Conservation (phyloP, 2,797 vertebrate genomes). For the Sciurus vulgaris region DNA sequence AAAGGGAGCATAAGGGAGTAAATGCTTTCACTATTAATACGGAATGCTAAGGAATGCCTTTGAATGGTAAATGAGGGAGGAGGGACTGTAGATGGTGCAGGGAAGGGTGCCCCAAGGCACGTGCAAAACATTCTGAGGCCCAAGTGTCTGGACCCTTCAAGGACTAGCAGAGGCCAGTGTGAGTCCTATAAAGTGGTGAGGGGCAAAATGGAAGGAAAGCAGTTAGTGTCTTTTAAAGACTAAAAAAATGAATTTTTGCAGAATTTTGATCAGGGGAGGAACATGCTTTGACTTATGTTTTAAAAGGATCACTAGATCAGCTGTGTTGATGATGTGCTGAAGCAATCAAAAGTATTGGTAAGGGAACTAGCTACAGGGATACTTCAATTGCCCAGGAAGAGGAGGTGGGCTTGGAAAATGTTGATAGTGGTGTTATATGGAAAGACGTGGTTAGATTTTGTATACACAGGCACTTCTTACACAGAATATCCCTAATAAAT, state of each 20-base stretch:
- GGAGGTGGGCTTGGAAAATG: background rate
- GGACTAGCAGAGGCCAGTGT: background rate
- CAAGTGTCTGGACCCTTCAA: background rate
- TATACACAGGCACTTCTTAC: background rate
- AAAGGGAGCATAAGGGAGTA: background rate
- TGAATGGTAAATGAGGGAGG: background rate
- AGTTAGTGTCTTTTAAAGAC: background rate
- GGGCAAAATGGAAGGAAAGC: background rate
- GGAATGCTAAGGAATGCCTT: background rate
- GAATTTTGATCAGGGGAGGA: background rate
- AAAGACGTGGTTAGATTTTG: slow-evolving; percentile 19
- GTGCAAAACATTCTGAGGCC: background rate
- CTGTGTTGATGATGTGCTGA: background rate
- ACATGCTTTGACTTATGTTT: background rate
- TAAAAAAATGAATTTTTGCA: slow-evolving; percentile 19
- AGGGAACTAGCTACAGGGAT: background rate
- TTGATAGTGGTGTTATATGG: background rate
- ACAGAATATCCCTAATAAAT: background rate
- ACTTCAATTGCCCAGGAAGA: background rate
- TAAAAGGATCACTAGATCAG: background rate
- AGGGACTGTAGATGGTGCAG: background rate
- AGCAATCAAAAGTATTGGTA: background rate
- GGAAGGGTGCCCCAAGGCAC: background rate
- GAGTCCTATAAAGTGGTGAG: background rate
- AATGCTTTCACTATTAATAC: background rate